Percentiles rank a stretch among this genome's conserved stretches.
Conservation (phyloP, 2,888 invertebrate genomes). For the Lycocerus yunnanus region DNA sequence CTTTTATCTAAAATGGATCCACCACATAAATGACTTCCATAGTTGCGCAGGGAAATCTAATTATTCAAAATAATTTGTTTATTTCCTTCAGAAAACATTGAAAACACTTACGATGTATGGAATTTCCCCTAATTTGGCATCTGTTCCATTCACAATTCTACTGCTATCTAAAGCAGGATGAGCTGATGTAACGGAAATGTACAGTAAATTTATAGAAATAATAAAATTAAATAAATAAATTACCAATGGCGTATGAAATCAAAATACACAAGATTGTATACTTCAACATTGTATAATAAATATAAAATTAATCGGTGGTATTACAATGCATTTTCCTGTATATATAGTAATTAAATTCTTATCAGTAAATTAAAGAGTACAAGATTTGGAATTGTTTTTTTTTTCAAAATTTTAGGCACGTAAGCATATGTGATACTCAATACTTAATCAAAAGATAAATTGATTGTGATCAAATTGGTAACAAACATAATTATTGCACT, state of each 20-base stretch:
- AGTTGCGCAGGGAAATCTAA: conserved; percentile 18
- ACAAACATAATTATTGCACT: too few species aligned
- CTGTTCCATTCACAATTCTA: conserved; percentile 33
- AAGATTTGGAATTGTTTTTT: too few species aligned
- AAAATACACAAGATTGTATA: neutral
- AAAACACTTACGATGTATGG: conserved; percentile 34
- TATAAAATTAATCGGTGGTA: too few species aligned
- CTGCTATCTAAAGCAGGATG: neutral
- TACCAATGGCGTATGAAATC: neutral
- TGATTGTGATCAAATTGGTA: too few species aligned
- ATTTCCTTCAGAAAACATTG: neutral
- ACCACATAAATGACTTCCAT: conserved; percentile 25
- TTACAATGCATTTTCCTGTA: too few species aligned
- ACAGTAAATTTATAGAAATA: neutral
- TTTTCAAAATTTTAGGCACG: too few species aligned
- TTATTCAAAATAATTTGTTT: neutral
- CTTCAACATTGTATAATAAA: too few species aligned
- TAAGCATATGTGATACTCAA: too few species aligned
- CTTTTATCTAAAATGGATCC: conserved; percentile 31
- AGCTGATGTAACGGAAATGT: conserved; percentile 11
- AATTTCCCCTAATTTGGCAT: conserved; percentile 34
- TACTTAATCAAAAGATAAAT: too few species aligned
- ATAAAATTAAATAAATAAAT: neutral
- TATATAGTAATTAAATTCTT: too few species aligned
- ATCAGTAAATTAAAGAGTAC: too few species aligned